A percentile compares a stretch with the other conserved stretches of the same genome.
Conservation (phyloP, 2,113 vertebrate genomes). For the Cyanoramphus novaezelandiae region DNA sequence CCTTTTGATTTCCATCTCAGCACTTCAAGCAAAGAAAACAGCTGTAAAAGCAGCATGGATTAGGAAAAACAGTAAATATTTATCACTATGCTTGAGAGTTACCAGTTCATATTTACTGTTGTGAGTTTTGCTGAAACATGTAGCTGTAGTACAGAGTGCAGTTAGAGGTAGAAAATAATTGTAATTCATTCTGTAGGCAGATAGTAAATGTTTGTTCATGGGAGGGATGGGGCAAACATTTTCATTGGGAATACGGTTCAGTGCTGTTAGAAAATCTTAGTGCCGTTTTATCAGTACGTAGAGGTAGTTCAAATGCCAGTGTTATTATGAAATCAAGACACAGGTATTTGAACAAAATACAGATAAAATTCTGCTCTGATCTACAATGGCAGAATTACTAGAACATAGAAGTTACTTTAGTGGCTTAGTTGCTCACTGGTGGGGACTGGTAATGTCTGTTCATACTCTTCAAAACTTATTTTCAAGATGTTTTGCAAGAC, state of each 20-base stretch:
- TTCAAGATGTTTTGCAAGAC: slow-evolving; percentile 29
- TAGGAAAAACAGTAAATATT: background rate
- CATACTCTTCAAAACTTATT: background rate
- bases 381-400: background rate
- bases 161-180: background rate
- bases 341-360: background rate
- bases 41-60: background rate
- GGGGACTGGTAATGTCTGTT: background rate
- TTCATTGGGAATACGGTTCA: background rate
- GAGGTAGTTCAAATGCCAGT: background rate
- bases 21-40: background rate
- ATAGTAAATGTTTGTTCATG: background rate
- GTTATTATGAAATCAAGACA: background rate
- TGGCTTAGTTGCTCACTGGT: background rate
- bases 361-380: background rate
- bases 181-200: background rate
- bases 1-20: background rate
- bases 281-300: background rate
- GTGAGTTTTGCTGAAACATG: background rate
- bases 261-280: background rate
- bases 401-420: background rate
- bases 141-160: background rate
- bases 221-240: background rate
- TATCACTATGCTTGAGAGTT: background rate
- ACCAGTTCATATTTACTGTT: background rate